Base-by-base conservation (phyloP, 2,113 vertebrate genomes). In the Centropristis striata region DNA sequence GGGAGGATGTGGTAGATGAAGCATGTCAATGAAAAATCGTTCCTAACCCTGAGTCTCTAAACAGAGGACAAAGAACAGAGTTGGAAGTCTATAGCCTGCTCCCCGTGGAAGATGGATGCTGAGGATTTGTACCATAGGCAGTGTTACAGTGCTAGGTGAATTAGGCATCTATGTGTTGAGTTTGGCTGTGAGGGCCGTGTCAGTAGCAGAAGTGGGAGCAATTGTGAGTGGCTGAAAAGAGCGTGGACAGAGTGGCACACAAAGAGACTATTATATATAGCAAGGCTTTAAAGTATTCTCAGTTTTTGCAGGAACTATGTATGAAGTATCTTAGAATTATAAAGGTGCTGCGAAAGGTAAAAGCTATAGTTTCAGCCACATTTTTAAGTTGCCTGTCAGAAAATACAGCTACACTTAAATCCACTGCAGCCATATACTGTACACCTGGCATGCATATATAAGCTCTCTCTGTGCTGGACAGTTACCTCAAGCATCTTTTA, bases 31-130 rank as follows among this genome's bases (percentile, higher is more conserved):
- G 73, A 73, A 75, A 84, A 81, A 71, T 65, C 36, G 21, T 55
- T 69, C 18, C 47, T 66, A 20, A 80, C 58, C 28, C 57, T 0
- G 18, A 42, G 49, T 66, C 50, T 27, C 49, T 1, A 7, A 72
- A 63, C 63, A 55, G 75, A 47, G 18, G 63, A 61, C 69, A 36
- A 54, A 5, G 37, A 37, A 47, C 57, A 8, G 74, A 73, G 58
- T 18, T 7, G 50, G 63, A 37, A 55, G 63, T 57, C 39, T 66
- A 15, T 5, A 71, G 81, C n/a, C 47, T 42, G 37, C 20, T 12
- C 11, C 44, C 66, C 3, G n/a, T 72, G 79, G 69, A 78, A 75
- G 79, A 87, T 75, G 76, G 70, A 87, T 85, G 76, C 23, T 28
- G 23, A 71, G 72, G 82, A 74, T 74, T 70, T 80, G 75, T 64